phyloP scores from a whole-genome alignment of 2,113 vertebrate species.

The Orcinus orca region DNA sequence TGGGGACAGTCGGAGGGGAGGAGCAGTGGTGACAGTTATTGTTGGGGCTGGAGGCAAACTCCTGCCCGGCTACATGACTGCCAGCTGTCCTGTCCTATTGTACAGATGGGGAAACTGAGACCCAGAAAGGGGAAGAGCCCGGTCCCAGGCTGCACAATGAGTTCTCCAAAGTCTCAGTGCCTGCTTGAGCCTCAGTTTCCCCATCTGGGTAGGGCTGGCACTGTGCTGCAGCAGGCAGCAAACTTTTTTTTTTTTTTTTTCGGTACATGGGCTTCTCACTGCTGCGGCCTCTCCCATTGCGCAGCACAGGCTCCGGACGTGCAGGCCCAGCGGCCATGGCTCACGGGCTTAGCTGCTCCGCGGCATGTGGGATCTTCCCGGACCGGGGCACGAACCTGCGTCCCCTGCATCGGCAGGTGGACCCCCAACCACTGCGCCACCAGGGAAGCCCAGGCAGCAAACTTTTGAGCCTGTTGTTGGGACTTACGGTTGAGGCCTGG shows the following conservation, averaged over 20 bases:
- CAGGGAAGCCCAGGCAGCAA: not conserved
- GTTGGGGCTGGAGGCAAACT: not conserved
- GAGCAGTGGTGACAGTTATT: not conserved
- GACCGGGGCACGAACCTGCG: too few relatives aligned
- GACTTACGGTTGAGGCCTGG: not conserved
- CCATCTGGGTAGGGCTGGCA: not conserved
- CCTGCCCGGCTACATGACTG: not conserved
- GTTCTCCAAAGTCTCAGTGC: not conserved
- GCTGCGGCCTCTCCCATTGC: too few relatives aligned
- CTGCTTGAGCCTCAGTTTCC: not conserved
- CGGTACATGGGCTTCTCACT: too few relatives aligned
- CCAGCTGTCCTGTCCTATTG: not conserved
- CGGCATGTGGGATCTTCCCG: too few relatives aligned
- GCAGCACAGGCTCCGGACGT: too few relatives aligned
- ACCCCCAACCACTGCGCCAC: too few relatives aligned
- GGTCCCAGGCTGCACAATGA: not conserved
- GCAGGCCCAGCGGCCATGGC: too few relatives aligned
- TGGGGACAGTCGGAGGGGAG: rapidly evolving
- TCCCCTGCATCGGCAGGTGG: too few relatives aligned
- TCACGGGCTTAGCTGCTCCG: too few relatives aligned
- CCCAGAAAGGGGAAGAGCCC: not conserved
- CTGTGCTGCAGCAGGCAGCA: not conserved
- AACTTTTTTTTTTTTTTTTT: not conserved
- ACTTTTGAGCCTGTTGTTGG: not conserved
- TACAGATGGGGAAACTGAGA: not conserved